Percentiles rank a stretch among this genome's conserved stretches.
phyloP scores from a whole-genome alignment of 2,888 invertebrate species.

The Tineola bisselliella region DNA sequence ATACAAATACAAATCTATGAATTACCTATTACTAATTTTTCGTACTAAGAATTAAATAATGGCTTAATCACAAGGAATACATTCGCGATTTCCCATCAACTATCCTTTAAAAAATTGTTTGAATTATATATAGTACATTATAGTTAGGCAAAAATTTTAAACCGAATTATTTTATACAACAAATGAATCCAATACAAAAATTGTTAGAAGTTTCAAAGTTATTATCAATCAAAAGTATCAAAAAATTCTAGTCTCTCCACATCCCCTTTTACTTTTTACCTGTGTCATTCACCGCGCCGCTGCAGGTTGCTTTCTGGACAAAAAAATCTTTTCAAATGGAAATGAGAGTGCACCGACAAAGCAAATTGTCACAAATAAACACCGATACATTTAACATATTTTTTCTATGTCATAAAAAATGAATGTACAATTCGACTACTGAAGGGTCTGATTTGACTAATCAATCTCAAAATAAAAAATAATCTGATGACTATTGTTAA shows the following conservation, averaged over 20 bases:
- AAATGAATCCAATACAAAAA: too few relatives aligned
- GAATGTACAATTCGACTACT: constrained; percentile 45
- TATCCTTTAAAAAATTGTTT: too few relatives aligned
- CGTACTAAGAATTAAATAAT: too few relatives aligned
- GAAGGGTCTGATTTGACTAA: constrained; percentile 62
- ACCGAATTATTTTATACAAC: too few relatives aligned
- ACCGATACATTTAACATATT: constrained; percentile 49
- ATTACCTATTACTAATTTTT: too few relatives aligned
- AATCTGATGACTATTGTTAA: not conserved
- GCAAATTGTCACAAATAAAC: constrained; percentile 70
- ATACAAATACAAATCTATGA: too few relatives aligned
- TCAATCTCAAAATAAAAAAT: constrained; percentile 29
- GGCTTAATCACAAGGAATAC: too few relatives aligned
- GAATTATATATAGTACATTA: too few relatives aligned
- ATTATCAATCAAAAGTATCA: constrained; percentile 28
- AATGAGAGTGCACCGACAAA: constrained; percentile 65
- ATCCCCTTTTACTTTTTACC: constrained; percentile 36
- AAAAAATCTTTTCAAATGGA: constrained; percentile 63
- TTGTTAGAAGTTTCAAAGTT: not conserved
- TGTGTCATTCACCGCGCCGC: constrained; percentile 62
- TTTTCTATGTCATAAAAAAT: constrained; percentile 35
- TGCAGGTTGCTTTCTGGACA: constrained; percentile 53
- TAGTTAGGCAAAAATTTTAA: too few relatives aligned
- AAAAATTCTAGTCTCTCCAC: constrained; percentile 28
- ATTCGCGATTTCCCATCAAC: too few relatives aligned